Percentiles rank a stretch among this genome's conserved stretches.
phyloP scores from a whole-genome alignment of 2,113 vertebrate species.

The Antennarius striatus region DNA sequence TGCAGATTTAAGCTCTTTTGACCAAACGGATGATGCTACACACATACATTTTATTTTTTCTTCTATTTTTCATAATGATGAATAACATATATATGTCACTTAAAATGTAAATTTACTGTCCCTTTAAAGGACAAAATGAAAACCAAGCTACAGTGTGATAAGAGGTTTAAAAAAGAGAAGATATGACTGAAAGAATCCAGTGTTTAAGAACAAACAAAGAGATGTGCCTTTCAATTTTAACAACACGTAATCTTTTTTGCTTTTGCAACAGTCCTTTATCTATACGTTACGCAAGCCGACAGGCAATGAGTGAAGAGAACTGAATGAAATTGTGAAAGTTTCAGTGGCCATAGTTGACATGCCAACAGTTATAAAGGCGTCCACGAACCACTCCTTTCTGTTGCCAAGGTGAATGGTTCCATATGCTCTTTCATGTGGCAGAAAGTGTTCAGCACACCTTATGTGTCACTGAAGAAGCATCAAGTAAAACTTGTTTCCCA shows the following conservation, averaged over 20 bases:
- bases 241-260: slow-evolving; percentile 31
- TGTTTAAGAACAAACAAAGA: slow-evolving; percentile 3
- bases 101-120: too few relatives aligned
- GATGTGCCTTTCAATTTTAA: slow-evolving; percentile 6
- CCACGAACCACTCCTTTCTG: not conserved
- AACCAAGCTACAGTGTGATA: not conserved
- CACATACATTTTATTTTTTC: too few relatives aligned
- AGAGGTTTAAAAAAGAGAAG: not conserved
- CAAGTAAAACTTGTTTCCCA: slow-evolving; percentile 12
- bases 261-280: slow-evolving; percentile 54
- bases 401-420: slow-evolving; percentile 36
- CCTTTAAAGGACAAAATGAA: not conserved
- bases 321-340: slow-evolving; percentile 40
- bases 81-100: too few relatives aligned
- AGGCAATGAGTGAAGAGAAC: slow-evolving; percentile 29
- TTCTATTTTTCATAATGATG: too few relatives aligned
- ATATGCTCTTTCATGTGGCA: not conserved
- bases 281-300: slow-evolving; percentile 49
- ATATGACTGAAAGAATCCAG: slow-evolving; percentile 8
- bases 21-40: too few relatives aligned
- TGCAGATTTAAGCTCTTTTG: too few relatives aligned
- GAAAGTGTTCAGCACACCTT: not conserved
- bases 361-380: slow-evolving; percentile 31
- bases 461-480: not conserved
- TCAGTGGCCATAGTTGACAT: slow-evolving; percentile 1